Evolutionary conservation across 2,113 vertebrate species (phyloP).

Genomic region (Zapornia atra): DNA sequence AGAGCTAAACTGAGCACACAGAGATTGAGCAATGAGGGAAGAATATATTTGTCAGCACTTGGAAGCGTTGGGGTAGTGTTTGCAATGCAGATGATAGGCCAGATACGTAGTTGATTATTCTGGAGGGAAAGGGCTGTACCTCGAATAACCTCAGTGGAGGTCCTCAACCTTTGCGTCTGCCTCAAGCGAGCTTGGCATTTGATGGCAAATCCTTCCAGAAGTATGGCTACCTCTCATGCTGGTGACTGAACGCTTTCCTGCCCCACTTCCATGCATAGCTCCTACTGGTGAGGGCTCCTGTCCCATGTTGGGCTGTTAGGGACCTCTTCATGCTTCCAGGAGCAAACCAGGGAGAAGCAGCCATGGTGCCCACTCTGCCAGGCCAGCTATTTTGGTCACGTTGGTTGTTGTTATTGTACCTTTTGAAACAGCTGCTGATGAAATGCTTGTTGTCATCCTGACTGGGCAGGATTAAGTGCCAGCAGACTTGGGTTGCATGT

Average conservation of each 20-base stretch:
- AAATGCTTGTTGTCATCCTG: neutral
- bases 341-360: neutral
- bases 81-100: neutral
- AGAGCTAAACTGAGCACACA: neutral
- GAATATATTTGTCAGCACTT: constrained; percentile 36
- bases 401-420: neutral
- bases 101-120: neutral
- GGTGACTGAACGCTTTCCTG: neutral
- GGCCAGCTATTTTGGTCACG: neutral
- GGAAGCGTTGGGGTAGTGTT: neutral
- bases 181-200: neutral
- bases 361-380: neutral
- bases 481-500: neutral
- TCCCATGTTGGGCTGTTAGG: neutral
- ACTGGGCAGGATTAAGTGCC: neutral
- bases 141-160: neutral
- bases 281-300: neutral
- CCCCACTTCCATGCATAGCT: fast-evolving
- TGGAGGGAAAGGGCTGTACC: neutral
- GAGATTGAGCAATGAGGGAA: constrained; percentile 9
- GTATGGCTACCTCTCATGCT: neutral
- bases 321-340: neutral
- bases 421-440: neutral
- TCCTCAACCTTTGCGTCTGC: neutral
- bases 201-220: neutral